Base-by-base conservation (phyloP, 2,888 invertebrate genomes). In the Ramazzottius varieornatus region DNA sequence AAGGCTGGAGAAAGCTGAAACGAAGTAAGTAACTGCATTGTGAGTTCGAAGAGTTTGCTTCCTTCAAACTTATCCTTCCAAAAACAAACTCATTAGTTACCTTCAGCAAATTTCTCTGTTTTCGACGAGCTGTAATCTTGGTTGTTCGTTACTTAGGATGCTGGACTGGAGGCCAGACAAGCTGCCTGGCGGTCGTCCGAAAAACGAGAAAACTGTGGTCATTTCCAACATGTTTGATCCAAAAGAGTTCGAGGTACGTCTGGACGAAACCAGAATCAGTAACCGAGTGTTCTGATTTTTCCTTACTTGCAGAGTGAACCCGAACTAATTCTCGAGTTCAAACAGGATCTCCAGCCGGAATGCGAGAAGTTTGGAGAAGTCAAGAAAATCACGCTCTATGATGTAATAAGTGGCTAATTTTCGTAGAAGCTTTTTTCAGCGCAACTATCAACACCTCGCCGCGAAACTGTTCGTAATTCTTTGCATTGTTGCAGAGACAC, bases 161-260 rank as follows among this genome's bases (percentile, higher is more conserved):
- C 88, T 98, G 75, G 93, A 91, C 75, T 98, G 98, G 98, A 81
- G 88, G 67, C 93, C 94, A 0, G 94, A 96, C 71, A 88, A 88
- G 74, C 81, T 88, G 73, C 79, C 84, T 34, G 89, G 88, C 1
- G 87, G 88, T 72, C 81, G 91, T 65, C 82, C 84, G 0, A 90
- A 88, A 73, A 84, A 88, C 75, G 96, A 98, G 75, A 83, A 84
- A 73, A 82, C 88, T 65, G 91, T 98, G 0, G 86, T 98, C 64
- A 81, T 98, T 13, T 91, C 88, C 75, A 93, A 96, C 76, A 81
- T 93, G 65, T 99, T 98, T 76, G 83, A 85, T 67, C 86, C 90
- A 0, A 80, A 84, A 67, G 83, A 88, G 71, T 93, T 98, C 78
- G 88, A 91, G 68, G 79, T 75, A 67, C 69, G 70, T 69, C 63